Conservation (phyloP, 2,888 invertebrate genomes). For the Hypselothyrea guttata region DNA sequence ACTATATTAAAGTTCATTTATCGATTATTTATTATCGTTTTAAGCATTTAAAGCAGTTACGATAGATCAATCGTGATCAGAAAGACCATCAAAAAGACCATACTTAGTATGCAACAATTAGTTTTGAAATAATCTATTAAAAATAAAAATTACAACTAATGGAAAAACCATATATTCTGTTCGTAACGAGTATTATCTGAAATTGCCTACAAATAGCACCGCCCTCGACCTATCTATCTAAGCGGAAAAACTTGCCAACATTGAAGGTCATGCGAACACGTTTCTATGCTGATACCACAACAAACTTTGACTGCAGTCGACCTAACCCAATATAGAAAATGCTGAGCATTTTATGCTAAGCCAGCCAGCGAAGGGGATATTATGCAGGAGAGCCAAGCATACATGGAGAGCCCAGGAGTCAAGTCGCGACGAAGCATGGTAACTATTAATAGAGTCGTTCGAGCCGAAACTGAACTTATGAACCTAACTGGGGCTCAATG, state of each 20-base stretch:
- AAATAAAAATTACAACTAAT: no score
- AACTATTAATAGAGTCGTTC: conserved; percentile 77
- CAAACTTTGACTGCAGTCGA: conserved; percentile 45
- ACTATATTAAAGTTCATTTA: neutral
- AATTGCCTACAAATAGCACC: no score
- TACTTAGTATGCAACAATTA: no score
- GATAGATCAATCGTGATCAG: no score
- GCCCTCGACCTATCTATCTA: no score
- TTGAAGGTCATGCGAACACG: conserved; percentile 34
- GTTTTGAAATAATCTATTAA: no score
- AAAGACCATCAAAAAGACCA: no score
- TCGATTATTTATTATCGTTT: neutral
- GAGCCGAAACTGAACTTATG: conserved; percentile 69
- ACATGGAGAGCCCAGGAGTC: conserved; percentile 17
- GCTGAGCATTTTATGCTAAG: conserved; percentile 30
- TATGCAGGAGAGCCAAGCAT: conserved; percentile 9
- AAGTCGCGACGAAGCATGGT: conserved; percentile 27
- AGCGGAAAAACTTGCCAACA: no score
- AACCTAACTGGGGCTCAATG: conserved; percentile 76
- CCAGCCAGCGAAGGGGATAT: conserved; percentile 4
- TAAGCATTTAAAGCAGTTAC: no score
- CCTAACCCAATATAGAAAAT: conserved; percentile 57
- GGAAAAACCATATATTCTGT: no score
- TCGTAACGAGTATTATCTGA: no score
- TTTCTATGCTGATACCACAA: conserved; percentile 6